Base-by-base conservation (phyloP, 2,888 invertebrate genomes). In the Macrosiphum euphorbiae region DNA sequence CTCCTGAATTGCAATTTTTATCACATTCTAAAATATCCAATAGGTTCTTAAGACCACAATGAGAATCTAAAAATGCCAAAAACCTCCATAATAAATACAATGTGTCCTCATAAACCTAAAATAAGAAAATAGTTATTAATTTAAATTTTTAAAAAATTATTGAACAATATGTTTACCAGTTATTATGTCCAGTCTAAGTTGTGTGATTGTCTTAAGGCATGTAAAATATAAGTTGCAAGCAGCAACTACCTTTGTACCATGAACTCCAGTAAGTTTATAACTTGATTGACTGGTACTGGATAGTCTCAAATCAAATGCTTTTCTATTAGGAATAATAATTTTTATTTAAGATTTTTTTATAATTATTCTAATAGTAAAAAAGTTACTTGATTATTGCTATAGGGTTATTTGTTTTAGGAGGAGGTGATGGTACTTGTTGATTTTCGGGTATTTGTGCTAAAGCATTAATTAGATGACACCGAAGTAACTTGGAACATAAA, bases 221-320 rank as follows among this genome's bases (percentile, higher is more conserved):
- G 98, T 98, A 96, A 99, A 98, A 96, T 99, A 99, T 96, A 99
- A 97, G 44, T 98, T 97, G 96, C 99, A 99, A 61, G 98, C 98
- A 85, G 98, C 96, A 8, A 99, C 98, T 20, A 99, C 97, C 95
- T 97, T 97, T 78, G 93, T 92, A 90, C 94, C 90, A 52, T 90
- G 90, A 52, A 86, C 41, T 87, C 61, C 61, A 67, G 86, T 87
- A 41, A 94, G 94, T n/a, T 90, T 94, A 90, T 90, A 94, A 87
- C 41, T 94, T 67, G 87, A 11, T 61, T 94, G 90, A 86, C 16
- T 94, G 26, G 61, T 87, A 7, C 50, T 90, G 16, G 94, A 94
- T 52, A 90, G 94, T 90, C 94, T 94, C 28, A 94, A 86, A 86
- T 94, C 94, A 44, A 94, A 94, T 35, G 94, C 94, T 67, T 94